Evolutionary conservation across 1,140 invertebrate genomes (phyloP).

Genomic region (Cheumatopsyche charites): DNA sequence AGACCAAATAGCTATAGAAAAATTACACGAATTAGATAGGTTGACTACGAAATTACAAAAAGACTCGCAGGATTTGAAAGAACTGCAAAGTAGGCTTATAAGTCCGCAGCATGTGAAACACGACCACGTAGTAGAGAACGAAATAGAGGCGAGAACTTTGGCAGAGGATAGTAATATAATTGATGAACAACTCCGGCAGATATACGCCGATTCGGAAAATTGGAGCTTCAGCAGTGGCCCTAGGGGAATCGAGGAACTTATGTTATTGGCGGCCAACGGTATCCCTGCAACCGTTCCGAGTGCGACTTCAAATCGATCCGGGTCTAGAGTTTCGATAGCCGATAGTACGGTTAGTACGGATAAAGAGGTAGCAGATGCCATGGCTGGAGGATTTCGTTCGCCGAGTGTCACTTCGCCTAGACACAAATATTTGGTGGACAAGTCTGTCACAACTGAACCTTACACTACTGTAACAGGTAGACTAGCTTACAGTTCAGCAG

Average conservation of each 20-base stretch:
- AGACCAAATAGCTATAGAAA: conserved; percentile 77
- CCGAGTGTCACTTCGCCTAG: conserved; percentile 61
- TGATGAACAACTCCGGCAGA: conserved; percentile 72
- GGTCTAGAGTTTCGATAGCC: conserved; percentile 63
- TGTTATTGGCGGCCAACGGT: conserved; percentile 56
- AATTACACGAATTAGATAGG: conserved; percentile 78
- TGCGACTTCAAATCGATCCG: conserved; percentile 57
- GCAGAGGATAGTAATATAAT: conserved; percentile 70
- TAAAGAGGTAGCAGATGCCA: conserved; percentile 61
- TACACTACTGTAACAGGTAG: conserved; percentile 66
- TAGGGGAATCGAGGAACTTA: conserved; percentile 64
- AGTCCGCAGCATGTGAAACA: conserved; percentile 59
- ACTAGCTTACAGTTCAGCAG: conserved; percentile 65
- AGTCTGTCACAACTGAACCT: conserved; percentile 61
- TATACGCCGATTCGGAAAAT: conserved; percentile 72
- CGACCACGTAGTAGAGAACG: conserved; percentile 55
- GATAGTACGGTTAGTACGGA: conserved; percentile 61
- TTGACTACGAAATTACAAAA: conserved; percentile 76
- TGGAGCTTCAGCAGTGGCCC: conserved; percentile 74
- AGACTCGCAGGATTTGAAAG: conserved; percentile 78
- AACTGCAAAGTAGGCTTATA: conserved; percentile 73
- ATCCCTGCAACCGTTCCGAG: conserved; percentile 49
- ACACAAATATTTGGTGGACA: conserved; percentile 61
- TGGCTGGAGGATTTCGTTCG: conserved; percentile 56
- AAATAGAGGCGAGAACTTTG: conserved; percentile 64